Base-by-base conservation (phyloP, 2,888 invertebrate species). In the Argyresthia goedartella region DNA sequence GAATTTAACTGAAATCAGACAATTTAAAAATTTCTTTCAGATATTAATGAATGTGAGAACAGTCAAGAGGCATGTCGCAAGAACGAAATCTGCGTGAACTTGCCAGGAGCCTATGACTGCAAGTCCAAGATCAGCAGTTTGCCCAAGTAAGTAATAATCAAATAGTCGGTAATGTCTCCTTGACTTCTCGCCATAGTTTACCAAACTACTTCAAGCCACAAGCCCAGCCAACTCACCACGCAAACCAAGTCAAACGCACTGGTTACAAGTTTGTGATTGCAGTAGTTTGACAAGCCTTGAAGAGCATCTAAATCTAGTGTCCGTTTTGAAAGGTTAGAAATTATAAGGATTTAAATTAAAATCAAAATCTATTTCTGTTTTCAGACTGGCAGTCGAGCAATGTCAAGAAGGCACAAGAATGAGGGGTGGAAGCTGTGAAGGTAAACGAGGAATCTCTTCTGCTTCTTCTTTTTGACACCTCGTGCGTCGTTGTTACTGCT, bases 41-140 rank as follows among this genome's bases (percentile, higher is more conserved):
- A 97, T 77, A 90, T 96, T 48, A 93, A 97, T 71, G 97, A 97
- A 73, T 98, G 97, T 67, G 88, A 90, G 10, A 88, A 91, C 36
- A 91, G 91, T 10, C 89, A 88, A 0, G 94, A 96, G 64, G 91
- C 92, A 51, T 98, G 98, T 70, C 89, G 89, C 4, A 79, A 88
- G 1, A 90, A 89, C 9, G 96, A 97, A 72, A 90, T 91, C n/a
- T 98, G 98, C 69, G 87, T 92, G 53, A 98, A 98, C 71, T 88
- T 92, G 8, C 91, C 90, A 0, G 97, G 97, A n/a, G 93, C 93
- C 1, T 95, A 94, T 71, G 87, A 91, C 50, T 96, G 95, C 70
- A 89, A 91, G 49, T 95, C 84, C 0, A 85, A 85, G 58, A 79
- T 84, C 56, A 81, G 79, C 67, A 84, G 82, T 0, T 58, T 85